Percentiles rank a stretch among this genome's conserved stretches.
Conservation (phyloP, 2,113 vertebrate genomes). For the Pollimyrus isidori region DNA sequence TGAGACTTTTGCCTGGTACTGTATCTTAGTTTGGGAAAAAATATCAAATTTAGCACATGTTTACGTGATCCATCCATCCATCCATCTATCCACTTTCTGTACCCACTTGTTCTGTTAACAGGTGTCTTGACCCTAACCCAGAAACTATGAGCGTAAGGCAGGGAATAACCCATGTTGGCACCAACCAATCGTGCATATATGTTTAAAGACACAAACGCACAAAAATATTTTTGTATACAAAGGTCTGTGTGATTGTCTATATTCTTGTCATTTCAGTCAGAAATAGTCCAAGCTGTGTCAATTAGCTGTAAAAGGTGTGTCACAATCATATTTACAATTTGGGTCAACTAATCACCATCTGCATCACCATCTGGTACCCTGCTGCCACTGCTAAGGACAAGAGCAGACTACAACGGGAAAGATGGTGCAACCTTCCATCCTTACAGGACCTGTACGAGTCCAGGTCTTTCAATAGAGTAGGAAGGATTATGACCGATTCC, state of each 20-base stretch:
- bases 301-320: background rate
- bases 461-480: too few species aligned
- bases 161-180: background rate
- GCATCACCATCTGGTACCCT: too few species aligned
- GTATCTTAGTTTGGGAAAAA: background rate
- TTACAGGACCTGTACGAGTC: too few species aligned
- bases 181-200: too few species aligned
- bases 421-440: too few species aligned
- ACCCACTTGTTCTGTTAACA: background rate
- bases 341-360: background rate
- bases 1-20: background rate
- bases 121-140: background rate
- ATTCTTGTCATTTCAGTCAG: background rate
- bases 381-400: too few species aligned
- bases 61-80: background rate
- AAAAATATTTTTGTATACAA: background rate
- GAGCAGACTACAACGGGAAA: too few species aligned
- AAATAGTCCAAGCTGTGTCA: background rate
- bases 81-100: background rate
- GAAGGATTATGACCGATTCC: too few species aligned
- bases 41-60: background rate
- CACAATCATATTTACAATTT: background rate
- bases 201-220: too few species aligned
- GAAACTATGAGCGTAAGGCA: background rate
- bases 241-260: background rate